These are phyloP conservation scores for Baronia brevicornis DNA, from an alignment of 2,888 invertebrate species.

Conservation along the genomic window DNA sequence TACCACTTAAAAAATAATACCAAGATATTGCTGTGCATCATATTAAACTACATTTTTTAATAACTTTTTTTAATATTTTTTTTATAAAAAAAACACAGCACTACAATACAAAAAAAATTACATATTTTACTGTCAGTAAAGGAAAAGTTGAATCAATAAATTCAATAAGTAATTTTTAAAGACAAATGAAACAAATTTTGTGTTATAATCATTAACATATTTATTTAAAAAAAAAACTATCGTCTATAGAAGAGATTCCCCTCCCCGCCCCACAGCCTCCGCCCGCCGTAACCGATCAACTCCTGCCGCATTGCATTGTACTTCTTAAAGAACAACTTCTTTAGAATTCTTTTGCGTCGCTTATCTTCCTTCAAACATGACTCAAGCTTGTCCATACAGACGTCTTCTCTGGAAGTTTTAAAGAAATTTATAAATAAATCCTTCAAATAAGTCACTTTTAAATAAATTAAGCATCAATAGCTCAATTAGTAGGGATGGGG, in stretches of 20 bases:
- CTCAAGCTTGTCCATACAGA: slow-evolving; percentile 64
- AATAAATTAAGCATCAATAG: background rate
- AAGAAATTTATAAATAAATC: slow-evolving; percentile 4
- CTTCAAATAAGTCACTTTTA: too few relatives aligned
- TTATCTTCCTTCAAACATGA: slow-evolving; percentile 65
- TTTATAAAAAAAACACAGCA: too few relatives aligned
- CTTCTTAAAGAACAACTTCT: slow-evolving; percentile 67
- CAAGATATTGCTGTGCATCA: too few relatives aligned
- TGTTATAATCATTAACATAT: slow-evolving; percentile 1
- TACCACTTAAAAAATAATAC: too few relatives aligned
- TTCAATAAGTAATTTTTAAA: too few relatives aligned
- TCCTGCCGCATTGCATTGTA: slow-evolving; percentile 60
- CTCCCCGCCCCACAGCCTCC: slow-evolving; percentile 65
- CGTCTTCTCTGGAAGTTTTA: slow-evolving; percentile 61
- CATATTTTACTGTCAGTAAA: too few relatives aligned
- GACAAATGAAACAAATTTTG: too few relatives aligned
- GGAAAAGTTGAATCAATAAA: too few relatives aligned
- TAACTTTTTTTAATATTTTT: too few relatives aligned
- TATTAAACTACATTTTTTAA: too few relatives aligned
- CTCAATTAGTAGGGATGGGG: background rate
- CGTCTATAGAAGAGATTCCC: slow-evolving; percentile 62
- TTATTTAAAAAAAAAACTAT: slow-evolving; percentile 25
- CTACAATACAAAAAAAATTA: too few relatives aligned
- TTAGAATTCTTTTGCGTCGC: slow-evolving; percentile 60
- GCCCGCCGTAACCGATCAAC: slow-evolving; percentile 62